Evolutionary conservation across 2,797 vertebrate species (phyloP).

Genomic region (Cheirogaleus major): DNA sequence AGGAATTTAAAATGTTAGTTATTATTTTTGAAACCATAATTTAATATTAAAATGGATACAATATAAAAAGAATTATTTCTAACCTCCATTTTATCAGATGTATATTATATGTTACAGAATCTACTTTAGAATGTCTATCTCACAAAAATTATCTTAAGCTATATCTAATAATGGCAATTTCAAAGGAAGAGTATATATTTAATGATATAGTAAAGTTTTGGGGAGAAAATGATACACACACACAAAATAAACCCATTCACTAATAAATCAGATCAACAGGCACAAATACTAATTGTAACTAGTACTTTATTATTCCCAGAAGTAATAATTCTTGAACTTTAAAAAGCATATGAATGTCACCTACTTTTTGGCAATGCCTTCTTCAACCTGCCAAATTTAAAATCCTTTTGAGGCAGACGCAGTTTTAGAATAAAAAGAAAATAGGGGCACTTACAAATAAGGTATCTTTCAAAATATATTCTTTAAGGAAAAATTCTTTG

Average conservation of each 20-base stretch:
- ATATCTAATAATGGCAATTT: neutral
- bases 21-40: slow-evolving; percentile 36
- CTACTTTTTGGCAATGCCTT: neutral
- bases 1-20: neutral
- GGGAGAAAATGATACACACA: neutral
- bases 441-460: neutral
- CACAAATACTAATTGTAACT: neutral
- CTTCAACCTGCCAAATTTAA: slow-evolving; percentile 8
- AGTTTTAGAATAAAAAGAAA: slow-evolving; percentile 40
- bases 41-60: slow-evolving; percentile 18
- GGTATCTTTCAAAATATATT: neutral
- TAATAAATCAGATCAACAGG: neutral
- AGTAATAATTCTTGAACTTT: slow-evolving; percentile 32
- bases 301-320: slow-evolving; percentile 5
- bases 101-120: neutral
- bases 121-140: neutral
- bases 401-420: neutral
- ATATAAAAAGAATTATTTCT: slow-evolving; percentile 10
- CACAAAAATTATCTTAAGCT: slow-evolving; percentile 38
- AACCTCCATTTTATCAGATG: neutral
- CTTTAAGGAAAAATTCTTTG: neutral
- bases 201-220: neutral
- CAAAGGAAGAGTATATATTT: slow-evolving; percentile 2
- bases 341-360: neutral
- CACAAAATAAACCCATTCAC: neutral